These are phyloP conservation scores for Antedon bifida DNA, from an alignment of 35 echinoderm and acorn worm genomes.

Conservation along the genomic window DNA sequence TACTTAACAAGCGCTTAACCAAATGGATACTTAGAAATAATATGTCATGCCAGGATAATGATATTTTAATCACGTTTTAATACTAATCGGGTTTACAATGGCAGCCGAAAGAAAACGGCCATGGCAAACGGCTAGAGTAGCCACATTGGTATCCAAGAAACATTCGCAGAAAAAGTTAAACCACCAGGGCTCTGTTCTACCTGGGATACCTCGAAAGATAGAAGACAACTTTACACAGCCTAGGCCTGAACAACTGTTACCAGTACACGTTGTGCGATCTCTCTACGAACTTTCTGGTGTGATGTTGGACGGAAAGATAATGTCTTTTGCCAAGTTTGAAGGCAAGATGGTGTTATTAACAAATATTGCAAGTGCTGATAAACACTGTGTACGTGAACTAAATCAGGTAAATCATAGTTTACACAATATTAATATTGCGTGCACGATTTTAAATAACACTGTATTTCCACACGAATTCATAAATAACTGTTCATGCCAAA, in stretches of 20 bases:
- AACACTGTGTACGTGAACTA: constrained; percentile 33
- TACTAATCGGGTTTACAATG: not conserved
- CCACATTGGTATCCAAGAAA: not conserved
- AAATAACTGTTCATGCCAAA: too few species aligned
- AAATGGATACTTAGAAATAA: too few species aligned
- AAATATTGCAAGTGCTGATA: constrained; percentile 37
- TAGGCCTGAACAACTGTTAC: constrained; percentile 2
- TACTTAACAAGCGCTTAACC: too few species aligned
- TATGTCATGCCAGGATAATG: too few species aligned
- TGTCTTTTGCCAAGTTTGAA: constrained; percentile 50
- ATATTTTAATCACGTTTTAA: too few species aligned
- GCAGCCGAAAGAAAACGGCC: not conserved
- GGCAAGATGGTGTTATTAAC: constrained; percentile 28
- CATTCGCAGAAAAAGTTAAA: not conserved
- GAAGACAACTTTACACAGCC: not conserved
- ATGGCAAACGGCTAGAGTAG: not conserved
- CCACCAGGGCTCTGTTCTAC: not conserved
- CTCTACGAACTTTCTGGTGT: constrained; percentile 49
- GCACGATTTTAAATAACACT: too few species aligned
- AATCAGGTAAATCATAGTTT: constrained; percentile 31
- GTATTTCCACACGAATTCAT: too few species aligned
- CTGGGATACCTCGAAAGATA: not conserved
- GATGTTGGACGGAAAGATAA: constrained; percentile 16
- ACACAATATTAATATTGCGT: too few species aligned
- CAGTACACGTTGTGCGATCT: constrained; percentile 30